phyloP scores from a whole-genome alignment of 2,888 invertebrate genomes.

The Chymomyza caudatula region DNA sequence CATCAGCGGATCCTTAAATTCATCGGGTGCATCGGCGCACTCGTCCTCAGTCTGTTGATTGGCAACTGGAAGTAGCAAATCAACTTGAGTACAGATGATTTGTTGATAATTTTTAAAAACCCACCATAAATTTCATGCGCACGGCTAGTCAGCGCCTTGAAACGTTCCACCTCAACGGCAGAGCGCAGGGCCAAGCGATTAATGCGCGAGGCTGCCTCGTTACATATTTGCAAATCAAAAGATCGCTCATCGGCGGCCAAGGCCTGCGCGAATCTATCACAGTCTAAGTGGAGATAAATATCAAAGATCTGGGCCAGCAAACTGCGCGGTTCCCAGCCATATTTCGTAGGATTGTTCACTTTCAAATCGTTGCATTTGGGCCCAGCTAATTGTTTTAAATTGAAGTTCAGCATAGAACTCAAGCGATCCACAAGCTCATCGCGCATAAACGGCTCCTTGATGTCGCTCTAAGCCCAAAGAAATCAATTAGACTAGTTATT shows the following conservation, averaged over 20 bases:
- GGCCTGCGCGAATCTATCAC: slow-evolving; percentile 92
- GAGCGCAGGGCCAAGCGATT: slow-evolving; percentile 90
- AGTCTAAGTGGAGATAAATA: slow-evolving; percentile 97
- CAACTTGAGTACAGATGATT: neutral
- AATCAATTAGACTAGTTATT: neutral
- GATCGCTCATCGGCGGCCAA: slow-evolving; percentile 98
- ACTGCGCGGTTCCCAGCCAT: slow-evolving; percentile 97
- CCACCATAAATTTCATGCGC: slow-evolving; percentile 86
- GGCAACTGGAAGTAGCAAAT: slow-evolving; percentile 78
- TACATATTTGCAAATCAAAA: slow-evolving; percentile 94
- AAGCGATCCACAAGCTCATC: slow-evolving; percentile 95
- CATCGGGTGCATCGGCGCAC: slow-evolving; percentile 96
- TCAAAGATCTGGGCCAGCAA: slow-evolving; percentile 94
- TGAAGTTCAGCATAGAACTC: slow-evolving; percentile 99
- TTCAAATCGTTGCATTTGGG: slow-evolving; percentile 96
- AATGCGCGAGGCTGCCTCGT: slow-evolving; percentile 91
- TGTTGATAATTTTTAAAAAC: neutral
- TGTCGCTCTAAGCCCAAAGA: slow-evolving; percentile 80
- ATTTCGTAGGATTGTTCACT: slow-evolving; percentile 95
- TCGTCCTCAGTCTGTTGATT: slow-evolving; percentile 94
- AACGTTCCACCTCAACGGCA: slow-evolving; percentile 89
- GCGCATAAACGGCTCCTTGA: slow-evolving; percentile 95
- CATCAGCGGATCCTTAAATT: slow-evolving; percentile 98
- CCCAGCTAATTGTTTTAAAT: slow-evolving; percentile 96
- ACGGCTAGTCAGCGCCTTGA: slow-evolving; percentile 86